phyloP scores from a whole-genome alignment of 1,140 invertebrate species.

The Drosophila orena region DNA sequence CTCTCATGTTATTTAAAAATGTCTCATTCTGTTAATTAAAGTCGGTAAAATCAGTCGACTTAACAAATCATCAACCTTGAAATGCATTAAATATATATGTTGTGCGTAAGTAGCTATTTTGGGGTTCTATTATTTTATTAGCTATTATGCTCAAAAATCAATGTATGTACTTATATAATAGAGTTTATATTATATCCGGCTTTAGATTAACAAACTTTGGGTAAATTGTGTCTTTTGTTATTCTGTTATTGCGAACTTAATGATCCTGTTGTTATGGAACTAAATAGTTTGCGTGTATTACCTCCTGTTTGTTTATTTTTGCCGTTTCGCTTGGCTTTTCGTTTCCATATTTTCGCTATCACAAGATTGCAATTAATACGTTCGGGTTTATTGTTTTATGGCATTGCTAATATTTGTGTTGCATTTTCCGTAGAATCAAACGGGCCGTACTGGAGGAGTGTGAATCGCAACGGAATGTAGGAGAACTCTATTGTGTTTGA shows the following conservation, averaged over 20 bases:
- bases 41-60: constrained; percentile 10
- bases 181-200: not conserved
- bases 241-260: not conserved
- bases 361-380: constrained; percentile 50
- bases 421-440: constrained; percentile 13
- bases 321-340: constrained; percentile 2
- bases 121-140: too few species aligned
- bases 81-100: too few species aligned
- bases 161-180: too few species aligned
- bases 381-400: constrained; percentile 38
- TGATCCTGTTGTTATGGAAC: constrained; percentile 3
- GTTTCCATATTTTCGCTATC: constrained; percentile 30
- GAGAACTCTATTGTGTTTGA: constrained; percentile 29
- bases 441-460: constrained; percentile 5
- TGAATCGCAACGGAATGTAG: constrained; percentile 18
- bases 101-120: too few species aligned
- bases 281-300: constrained; percentile 26
- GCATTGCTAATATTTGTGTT: constrained; percentile 53
- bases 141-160: too few species aligned
- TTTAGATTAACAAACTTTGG: not conserved
- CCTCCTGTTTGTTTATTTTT: constrained; percentile 29
- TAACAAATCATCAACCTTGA: not conserved
- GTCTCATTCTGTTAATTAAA: constrained; percentile 12
- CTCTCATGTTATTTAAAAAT: constrained; percentile 17
- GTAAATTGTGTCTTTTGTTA: not conserved